phyloP scores from a whole-genome alignment of 2,797 vertebrate genomes.

The Dendrocincla tyrannina region DNA sequence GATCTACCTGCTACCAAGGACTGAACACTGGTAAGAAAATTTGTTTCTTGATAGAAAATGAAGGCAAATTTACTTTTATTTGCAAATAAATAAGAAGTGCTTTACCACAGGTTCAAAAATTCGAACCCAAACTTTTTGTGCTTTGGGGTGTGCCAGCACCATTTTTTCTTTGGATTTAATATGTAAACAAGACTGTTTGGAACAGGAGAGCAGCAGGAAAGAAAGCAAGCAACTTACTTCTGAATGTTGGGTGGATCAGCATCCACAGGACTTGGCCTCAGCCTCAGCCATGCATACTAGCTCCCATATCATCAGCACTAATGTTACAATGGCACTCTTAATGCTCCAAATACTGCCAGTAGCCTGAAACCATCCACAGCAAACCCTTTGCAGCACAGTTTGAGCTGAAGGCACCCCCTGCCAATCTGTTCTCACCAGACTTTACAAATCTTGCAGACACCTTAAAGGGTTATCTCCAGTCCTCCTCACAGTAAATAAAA shows the following conservation, averaged over 20 bases:
- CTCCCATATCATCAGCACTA: not conserved
- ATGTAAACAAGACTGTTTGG: not conserved
- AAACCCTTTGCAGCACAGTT: not conserved
- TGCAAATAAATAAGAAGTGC: not conserved
- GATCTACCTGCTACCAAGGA: not conserved
- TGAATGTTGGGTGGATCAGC: not conserved
- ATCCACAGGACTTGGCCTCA: not conserved
- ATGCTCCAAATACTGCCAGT: not conserved
- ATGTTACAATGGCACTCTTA: not conserved
- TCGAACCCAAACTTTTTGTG: not conserved
- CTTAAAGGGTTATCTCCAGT: conserved; percentile 51
- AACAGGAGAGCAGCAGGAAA: not conserved
- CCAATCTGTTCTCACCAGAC: not conserved
- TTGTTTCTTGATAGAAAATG: not conserved
- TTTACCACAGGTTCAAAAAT: not conserved
- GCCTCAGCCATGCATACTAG: not conserved
- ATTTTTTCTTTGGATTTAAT: not conserved
- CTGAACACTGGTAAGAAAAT: not conserved
- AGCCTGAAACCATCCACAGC: not conserved
- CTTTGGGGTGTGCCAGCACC: not conserved
- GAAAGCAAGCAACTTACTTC: not conserved
- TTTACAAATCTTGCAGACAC: conserved; percentile 5
- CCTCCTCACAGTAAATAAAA: conserved; percentile 64
- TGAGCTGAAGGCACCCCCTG: not conserved
- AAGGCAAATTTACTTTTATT: not conserved